Percentiles rank a stretch among this genome's conserved stretches.
These are phyloP conservation scores for Diadumene lineata DNA, from an alignment of 92 coral and sea anemone genomes.

Conservation along the genomic window DNA sequence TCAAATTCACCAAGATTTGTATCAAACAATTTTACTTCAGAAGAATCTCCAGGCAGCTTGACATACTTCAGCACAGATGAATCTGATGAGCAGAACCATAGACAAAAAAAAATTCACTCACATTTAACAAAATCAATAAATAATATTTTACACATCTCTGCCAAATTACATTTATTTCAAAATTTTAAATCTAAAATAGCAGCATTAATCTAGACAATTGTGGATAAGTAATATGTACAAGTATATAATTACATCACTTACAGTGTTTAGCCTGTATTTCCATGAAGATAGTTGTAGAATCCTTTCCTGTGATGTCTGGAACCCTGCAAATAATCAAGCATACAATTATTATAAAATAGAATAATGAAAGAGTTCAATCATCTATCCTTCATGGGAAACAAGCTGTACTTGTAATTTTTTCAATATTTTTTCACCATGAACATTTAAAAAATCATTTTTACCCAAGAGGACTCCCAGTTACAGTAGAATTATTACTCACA, in stretches of 20 bases:
- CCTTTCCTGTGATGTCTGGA: slow-evolving; percentile 2
- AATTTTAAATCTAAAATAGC: no score
- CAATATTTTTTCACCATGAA: not conserved
- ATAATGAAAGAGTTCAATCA: no score
- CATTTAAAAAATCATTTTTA: no score
- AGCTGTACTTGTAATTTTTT: not conserved
- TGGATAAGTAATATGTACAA: not conserved
- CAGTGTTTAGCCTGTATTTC: slow-evolving; percentile 23
- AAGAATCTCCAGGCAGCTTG: slow-evolving; percentile 17
- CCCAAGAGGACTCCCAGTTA: no score
- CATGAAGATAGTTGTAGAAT: slow-evolving; percentile 25
- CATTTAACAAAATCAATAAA: not conserved
- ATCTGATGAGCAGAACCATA: slow-evolving; percentile 24
- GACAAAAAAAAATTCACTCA: slow-evolving; percentile 1
- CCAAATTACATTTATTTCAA: no score
- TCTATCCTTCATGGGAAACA: not conserved
- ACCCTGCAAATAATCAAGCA: slow-evolving; percentile 1
- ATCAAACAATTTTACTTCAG: slow-evolving; percentile 50
- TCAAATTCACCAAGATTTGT: slow-evolving; percentile 31
- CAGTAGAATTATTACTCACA: no score
- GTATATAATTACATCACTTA: slow-evolving; percentile 1
- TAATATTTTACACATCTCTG: not conserved
- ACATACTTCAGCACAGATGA: slow-evolving; percentile 44
- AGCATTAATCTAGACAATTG: not conserved
- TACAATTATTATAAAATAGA: no score